Percentiles rank a stretch among this genome's conserved stretches.
Conservation (phyloP, 2,888 invertebrate species). For the Anoplius nigerrimus region DNA sequence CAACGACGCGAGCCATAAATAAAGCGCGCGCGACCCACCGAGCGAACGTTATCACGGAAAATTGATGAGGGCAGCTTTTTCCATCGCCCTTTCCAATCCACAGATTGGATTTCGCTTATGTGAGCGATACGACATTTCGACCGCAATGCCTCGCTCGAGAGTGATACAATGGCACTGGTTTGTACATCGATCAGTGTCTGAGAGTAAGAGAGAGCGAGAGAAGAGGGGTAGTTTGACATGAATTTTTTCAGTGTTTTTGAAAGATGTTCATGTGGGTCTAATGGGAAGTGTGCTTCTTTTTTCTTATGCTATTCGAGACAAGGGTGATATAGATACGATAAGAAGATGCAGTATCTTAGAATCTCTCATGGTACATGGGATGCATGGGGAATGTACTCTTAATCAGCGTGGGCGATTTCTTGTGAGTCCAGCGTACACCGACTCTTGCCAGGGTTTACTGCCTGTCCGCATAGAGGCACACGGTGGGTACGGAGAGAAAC, state of each 20-base stretch:
- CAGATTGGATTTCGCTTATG: slow-evolving; percentile 16
- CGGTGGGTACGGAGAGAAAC: too few species aligned
- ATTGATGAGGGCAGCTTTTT: slow-evolving; percentile 4
- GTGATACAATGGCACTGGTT: background rate
- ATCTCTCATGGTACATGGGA: slow-evolving; percentile 23
- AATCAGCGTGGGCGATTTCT: slow-evolving; percentile 66
- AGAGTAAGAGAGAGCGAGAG: too few species aligned
- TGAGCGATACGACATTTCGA: slow-evolving; percentile 23
- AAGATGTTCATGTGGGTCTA: too few species aligned
- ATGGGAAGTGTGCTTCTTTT: background rate
- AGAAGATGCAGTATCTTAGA: slow-evolving; percentile 24
- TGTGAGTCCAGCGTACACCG: slow-evolving; percentile 15
- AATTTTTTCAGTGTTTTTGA: too few species aligned
- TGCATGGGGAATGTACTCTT: slow-evolving; percentile 58
- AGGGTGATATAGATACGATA: slow-evolving; percentile 55
- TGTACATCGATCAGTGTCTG: too few species aligned
- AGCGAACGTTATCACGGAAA: slow-evolving; percentile 10
- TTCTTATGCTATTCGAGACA: slow-evolving; percentile 16
- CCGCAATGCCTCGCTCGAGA: background rate
- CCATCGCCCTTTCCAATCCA: too few species aligned
- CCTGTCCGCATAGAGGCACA: too few species aligned
- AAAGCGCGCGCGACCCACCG: background rate
- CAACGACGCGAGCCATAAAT: slow-evolving; percentile 11
- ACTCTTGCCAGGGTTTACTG: too few species aligned
- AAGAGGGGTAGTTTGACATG: too few species aligned